Conservation (phyloP, 1,140 invertebrate species). For the Magallana angulata region DNA sequence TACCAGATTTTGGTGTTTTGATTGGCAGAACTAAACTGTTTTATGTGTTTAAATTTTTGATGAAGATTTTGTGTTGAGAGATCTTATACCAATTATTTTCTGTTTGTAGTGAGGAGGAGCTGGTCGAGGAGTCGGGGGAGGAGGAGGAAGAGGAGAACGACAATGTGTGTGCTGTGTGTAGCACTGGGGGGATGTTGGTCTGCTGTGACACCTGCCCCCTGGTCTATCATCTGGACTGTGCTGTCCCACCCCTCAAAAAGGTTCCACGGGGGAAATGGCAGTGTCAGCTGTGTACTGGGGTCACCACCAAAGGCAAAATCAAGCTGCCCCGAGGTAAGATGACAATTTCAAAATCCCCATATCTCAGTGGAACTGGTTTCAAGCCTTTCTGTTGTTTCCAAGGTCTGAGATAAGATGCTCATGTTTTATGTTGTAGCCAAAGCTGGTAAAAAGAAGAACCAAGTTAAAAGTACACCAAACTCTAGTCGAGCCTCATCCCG, state of each 20-base stretch:
- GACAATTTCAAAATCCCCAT: neutral
- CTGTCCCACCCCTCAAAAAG: constrained; percentile 93
- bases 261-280: constrained; percentile 87
- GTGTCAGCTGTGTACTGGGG: constrained; percentile 72
- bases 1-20: too few species aligned
- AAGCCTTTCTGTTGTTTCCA: too few species aligned
- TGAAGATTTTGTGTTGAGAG: too few species aligned
- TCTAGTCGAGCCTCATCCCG: constrained; percentile 65
- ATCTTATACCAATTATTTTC: neutral
- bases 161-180: constrained; percentile 75
- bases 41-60: too few species aligned
- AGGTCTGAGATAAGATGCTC: neutral
- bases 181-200: constrained; percentile 83
- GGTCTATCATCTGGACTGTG: constrained; percentile 95
- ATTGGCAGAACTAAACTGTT: too few species aligned
- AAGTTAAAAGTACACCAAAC: constrained; percentile 58
- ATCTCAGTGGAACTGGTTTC: too few species aligned
- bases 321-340: constrained; percentile 46
- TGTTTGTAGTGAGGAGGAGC: constrained; percentile 44
- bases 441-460: constrained; percentile 61
- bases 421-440: constrained; percentile 21
- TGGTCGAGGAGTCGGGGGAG: constrained; percentile 67
- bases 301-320: constrained; percentile 53
- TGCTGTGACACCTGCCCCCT: constrained; percentile 96
- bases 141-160: constrained; percentile 72